phyloP scores from a whole-genome alignment of 2,888 invertebrate genomes.

The Drosophila anceps region DNA sequence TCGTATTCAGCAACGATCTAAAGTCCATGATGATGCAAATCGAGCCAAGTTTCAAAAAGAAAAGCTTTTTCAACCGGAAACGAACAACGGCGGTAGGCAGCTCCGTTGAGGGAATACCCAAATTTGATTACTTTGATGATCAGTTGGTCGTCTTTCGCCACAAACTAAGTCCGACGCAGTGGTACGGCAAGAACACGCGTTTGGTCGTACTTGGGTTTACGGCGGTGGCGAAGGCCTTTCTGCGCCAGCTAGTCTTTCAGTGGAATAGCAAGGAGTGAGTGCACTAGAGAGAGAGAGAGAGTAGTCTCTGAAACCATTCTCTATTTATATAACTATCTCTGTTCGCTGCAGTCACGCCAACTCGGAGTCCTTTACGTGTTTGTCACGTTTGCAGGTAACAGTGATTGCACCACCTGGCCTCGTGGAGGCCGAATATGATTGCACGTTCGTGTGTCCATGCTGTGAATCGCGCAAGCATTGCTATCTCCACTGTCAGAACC shows the following conservation, averaged over 20 bases:
- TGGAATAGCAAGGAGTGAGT: slow-evolving; percentile 75
- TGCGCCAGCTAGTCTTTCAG: slow-evolving; percentile 72
- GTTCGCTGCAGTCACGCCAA: slow-evolving; percentile 49
- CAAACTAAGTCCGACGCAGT: slow-evolving; percentile 56
- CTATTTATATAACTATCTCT: not conserved
- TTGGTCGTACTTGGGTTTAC: slow-evolving; percentile 80
- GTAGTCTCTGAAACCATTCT: not conserved
- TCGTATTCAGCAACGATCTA: slow-evolving; percentile 66
- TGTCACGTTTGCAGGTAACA: slow-evolving; percentile 66
- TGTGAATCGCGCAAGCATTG: slow-evolving; percentile 52
- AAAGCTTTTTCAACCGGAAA: not conserved
- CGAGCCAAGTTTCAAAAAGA: slow-evolving; percentile 67
- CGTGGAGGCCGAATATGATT: slow-evolving; percentile 78
- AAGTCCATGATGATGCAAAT: slow-evolving; percentile 72
- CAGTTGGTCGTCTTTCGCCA: slow-evolving; percentile 61
- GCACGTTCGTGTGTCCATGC: slow-evolving; percentile 60
- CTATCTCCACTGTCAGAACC: slow-evolving; percentile 60
- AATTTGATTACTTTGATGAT: slow-evolving; percentile 47
- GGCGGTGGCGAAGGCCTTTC: slow-evolving; percentile 71
- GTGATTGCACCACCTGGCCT: slow-evolving; percentile 71
- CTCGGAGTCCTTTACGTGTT: slow-evolving; percentile 56
- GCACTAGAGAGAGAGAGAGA: slow-evolving; percentile 22
- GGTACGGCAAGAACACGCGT: slow-evolving; percentile 57
- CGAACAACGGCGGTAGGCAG: no score
- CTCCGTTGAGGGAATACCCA: slow-evolving; percentile 1